phyloP scores from a whole-genome alignment of 2,113 vertebrate species.

The Crotalus helleri region DNA sequence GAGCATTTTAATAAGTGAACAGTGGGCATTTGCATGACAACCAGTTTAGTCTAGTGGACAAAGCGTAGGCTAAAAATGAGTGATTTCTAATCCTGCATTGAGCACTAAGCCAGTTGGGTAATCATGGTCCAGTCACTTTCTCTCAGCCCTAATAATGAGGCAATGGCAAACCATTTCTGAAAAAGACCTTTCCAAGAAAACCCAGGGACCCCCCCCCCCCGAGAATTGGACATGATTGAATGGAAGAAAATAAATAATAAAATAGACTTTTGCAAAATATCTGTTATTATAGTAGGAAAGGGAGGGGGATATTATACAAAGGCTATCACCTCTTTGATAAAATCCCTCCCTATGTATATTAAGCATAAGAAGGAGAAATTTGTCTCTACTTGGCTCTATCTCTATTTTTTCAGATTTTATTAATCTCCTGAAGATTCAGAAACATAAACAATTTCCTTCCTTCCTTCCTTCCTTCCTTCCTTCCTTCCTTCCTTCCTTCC shows the following conservation, averaged over 20 bases:
- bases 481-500: neutral
- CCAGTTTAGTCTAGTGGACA: neutral
- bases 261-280: neutral
- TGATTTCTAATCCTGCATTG: neutral
- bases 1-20: neutral
- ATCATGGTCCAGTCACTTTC: neutral
- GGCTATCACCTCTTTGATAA: neutral
- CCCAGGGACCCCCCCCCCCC: neutral
- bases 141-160: neutral
- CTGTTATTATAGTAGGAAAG: neutral
- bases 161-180: neutral
- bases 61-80: neutral
- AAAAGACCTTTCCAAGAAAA: neutral
- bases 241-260: neutral
- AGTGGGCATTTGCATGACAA: neutral
- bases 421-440: neutral
- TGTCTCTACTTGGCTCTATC: neutral
- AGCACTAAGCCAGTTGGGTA: neutral
- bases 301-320: neutral
- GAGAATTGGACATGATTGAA: neutral
- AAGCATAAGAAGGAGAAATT: neutral
- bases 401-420: neutral
- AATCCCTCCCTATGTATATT: too few species aligned
- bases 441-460: neutral
- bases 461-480: neutral